Conservation (phyloP, 2,113 vertebrate species). For the Anoura caudifer region DNA sequence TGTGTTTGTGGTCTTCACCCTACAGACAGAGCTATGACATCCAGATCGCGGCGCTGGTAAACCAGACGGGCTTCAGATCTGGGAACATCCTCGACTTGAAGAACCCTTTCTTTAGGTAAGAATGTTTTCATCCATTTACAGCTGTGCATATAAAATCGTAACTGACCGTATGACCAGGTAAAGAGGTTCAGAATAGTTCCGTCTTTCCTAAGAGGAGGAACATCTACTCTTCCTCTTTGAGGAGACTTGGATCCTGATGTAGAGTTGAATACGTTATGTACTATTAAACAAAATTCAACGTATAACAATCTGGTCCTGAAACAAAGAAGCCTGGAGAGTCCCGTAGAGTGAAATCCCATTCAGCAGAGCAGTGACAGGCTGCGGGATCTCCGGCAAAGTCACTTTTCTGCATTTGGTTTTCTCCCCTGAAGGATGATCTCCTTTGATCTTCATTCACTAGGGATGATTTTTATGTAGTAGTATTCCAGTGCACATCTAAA, state of each 20-base stretch:
- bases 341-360: background rate
- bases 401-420: background rate
- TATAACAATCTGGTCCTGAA: background rate
- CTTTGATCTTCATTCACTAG: background rate
- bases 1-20: constrained; percentile 5
- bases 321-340: background rate
- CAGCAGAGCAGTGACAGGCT: background rate
- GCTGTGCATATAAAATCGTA: background rate
- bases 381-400: background rate
- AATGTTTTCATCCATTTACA: background rate
- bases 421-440: background rate
- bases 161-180: background rate
- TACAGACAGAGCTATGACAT: constrained; percentile 87
- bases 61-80: constrained; percentile 87
- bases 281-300: background rate
- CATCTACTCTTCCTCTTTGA: background rate
- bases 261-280: background rate
- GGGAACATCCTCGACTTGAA: constrained; percentile 86
- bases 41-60: constrained; percentile 83
- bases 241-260: background rate
- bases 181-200: background rate
- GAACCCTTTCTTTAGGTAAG: constrained; percentile 86
- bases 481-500: background rate
- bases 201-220: background rate
- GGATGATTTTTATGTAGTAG: background rate